Evolutionary conservation across 2,888 invertebrate genomes (phyloP), one percentile per base, ranked within the genome.

Genomic region (Adelognathus sp.): DNA sequence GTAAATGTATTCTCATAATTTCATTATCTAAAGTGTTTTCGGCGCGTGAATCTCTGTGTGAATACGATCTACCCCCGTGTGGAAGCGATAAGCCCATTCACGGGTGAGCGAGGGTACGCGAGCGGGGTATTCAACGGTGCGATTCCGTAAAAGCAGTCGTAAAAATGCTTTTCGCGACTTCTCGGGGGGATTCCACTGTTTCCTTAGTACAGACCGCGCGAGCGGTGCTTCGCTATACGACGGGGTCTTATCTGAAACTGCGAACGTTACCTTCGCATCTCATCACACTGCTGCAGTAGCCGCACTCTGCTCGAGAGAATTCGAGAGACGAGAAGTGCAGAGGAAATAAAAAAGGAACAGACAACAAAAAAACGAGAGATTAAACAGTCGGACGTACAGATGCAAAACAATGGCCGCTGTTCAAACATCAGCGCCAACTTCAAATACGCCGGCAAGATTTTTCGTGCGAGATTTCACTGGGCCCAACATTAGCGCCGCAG

Each of bases 151-250:
- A 78, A 80, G 80, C 79, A 54, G 82, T 85, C 85, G 83, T 88
- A 88, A 88, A 86, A 86, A 87, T 87, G 84, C 86, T 87, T 88
- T 88, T 86, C 85, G 85, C 87, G 84, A 82, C 79, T 82, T 78
- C 44, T 11, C 18, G 46, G 27, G 56, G 56, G 39, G 44, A 74
- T 74, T 66, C 52, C 61, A n/a, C n/a, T n/a, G 67, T 60, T 77
- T 77, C 67, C 67, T 72, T 81, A n/a, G n/a, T n/a, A 82, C 82
- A 81, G 81, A 71, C 79, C 64, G 66, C 60, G 71, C 24, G n/a
- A n/a, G n/a, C 50, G 11, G 50, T 21, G 24, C 50, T 24, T 11
- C 21, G 73, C 79, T 79, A 77, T 81, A 44, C 39, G 54, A 14
- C 64, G 24, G 33, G 31, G 39, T 66, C 78, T 69, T 79, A 80